A percentile compares a stretch with the other conserved stretches of the same genome.
phyloP scores from a whole-genome alignment of 2,888 invertebrate genomes.

The Drosophila anomalata region DNA sequence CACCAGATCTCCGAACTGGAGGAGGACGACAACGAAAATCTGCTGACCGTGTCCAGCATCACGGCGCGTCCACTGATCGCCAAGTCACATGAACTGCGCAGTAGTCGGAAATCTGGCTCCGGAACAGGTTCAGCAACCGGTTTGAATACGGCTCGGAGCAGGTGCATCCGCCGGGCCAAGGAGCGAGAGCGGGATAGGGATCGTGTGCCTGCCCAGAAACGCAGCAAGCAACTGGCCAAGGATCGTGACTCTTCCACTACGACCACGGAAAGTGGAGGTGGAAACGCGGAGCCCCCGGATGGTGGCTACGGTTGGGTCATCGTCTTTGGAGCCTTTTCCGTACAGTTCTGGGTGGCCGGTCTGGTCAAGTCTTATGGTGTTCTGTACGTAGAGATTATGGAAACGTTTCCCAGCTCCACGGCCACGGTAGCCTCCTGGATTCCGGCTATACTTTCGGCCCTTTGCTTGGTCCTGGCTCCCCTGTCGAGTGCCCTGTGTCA shows the following conservation, averaged over 20 bases:
- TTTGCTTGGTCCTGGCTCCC: slow-evolving; percentile 91
- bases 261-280: slow-evolving; percentile 80
- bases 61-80: slow-evolving; percentile 90
- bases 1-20: slow-evolving; percentile 85
- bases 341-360: slow-evolving; percentile 92
- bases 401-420: slow-evolving; percentile 90
- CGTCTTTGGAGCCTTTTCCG: slow-evolving; percentile 90
- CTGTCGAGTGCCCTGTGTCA: slow-evolving; percentile 90
- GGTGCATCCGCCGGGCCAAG: slow-evolving; percentile 52
- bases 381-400: slow-evolving; percentile 91
- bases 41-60: slow-evolving; percentile 89
- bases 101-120: slow-evolving; percentile 68
- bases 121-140: slow-evolving; percentile 15
- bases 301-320: slow-evolving; percentile 92
- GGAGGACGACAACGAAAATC: slow-evolving; percentile 89
- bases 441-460: slow-evolving; percentile 90
- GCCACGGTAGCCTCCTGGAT: slow-evolving; percentile 92
- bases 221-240: slow-evolving; percentile 55
- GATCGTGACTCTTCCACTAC: slow-evolving; percentile 71
- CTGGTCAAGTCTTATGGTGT: slow-evolving; percentile 92
- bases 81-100: slow-evolving; percentile 87
- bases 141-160: slow-evolving; percentile 59
- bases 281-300: slow-evolving; percentile 86
- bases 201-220: slow-evolving; percentile 39
- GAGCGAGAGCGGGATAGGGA: slow-evolving; percentile 57